Percentiles rank a stretch among this genome's conserved stretches.
Conservation (phyloP, 2,797 vertebrate genomes). For the Galaxias olidus region DNA sequence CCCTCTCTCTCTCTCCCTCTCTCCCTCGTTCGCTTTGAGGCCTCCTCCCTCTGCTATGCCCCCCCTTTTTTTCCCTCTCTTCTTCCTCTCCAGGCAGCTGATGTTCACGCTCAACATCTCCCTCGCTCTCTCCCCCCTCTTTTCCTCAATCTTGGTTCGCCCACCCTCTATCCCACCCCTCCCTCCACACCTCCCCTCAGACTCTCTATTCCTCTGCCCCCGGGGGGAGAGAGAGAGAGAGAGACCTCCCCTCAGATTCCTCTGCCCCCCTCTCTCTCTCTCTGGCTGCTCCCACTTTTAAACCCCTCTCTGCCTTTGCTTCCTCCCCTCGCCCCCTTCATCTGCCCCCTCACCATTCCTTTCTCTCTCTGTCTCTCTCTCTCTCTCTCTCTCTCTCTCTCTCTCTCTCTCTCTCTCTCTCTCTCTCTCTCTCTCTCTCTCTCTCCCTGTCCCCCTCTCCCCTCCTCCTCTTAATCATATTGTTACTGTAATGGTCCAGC, state of each 20-base stretch:
- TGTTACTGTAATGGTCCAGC: slow-evolving; percentile 65
- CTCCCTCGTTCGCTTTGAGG: slow-evolving; percentile 15
- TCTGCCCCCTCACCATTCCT: not conserved
- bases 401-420: slow-evolving; percentile 19
- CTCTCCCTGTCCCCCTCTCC: too few relatives aligned
- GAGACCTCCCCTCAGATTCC: slow-evolving; percentile 12
- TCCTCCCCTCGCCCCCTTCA: slow-evolving; percentile 3
- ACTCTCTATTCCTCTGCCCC: slow-evolving; percentile 26
- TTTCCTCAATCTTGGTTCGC: slow-evolving; percentile 14
- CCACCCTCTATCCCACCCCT: slow-evolving; percentile 22
- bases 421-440: slow-evolving; percentile 16
- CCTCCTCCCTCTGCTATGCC: not conserved
- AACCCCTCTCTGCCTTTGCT: slow-evolving; percentile 37
- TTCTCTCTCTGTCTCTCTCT: slow-evolving; percentile 35
- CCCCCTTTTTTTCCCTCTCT: not conserved
- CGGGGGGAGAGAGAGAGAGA: too few relatives aligned
- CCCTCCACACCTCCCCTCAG: slow-evolving; percentile 5
- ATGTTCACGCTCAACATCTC: not conserved
- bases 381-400: slow-evolving; percentile 24
- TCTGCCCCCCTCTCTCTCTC: slow-evolving; percentile 19
- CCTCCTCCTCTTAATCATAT: slow-evolving; percentile 60
- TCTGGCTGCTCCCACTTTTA: slow-evolving; percentile 39
- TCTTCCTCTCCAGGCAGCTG: slow-evolving; percentile 35
- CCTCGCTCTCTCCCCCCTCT: slow-evolving; percentile 31
- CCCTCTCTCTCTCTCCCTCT: slow-evolving; percentile 34